These are phyloP conservation scores for Agrotis clavis DNA, from an alignment of 2,888 invertebrate species.

Conservation along the genomic window DNA sequence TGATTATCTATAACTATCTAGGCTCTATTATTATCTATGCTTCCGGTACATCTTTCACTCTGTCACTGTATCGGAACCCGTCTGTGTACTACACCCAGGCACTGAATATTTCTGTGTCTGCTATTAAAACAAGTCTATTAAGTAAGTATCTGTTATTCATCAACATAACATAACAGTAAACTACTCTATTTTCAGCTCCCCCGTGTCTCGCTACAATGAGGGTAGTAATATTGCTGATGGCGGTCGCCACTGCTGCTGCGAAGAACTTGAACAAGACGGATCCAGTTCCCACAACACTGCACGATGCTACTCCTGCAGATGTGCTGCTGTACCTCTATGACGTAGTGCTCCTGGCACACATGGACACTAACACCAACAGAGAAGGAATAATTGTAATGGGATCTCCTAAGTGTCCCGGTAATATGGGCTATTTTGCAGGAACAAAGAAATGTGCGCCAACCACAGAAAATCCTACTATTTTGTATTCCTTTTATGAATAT, in stretches of 20 bases:
- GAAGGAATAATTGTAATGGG: neutral
- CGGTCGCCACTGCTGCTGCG: neutral
- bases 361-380: neutral
- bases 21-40: no score
- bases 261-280: no score
- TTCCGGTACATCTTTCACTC: no score
- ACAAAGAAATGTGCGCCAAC: neutral
- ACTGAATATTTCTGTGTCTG: no score
- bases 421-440: fast-evolving
- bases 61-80: no score
- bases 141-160: no score
- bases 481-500: no score
- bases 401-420: neutral
- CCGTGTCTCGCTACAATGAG: neutral
- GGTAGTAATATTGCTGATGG: slow-evolving; percentile 8
- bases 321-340: slow-evolving; percentile 14
- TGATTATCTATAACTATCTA: no score
- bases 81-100: no score
- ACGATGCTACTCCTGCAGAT: neutral
- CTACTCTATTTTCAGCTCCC: neutral
- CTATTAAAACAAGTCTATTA: no score
- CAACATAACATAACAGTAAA: no score
- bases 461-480: neutral
- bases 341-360: neutral
- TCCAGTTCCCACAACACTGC: neutral